Base-by-base conservation (phyloP, 92 coral and sea anemone species). In the Isaurus tuberculatus region DNA sequence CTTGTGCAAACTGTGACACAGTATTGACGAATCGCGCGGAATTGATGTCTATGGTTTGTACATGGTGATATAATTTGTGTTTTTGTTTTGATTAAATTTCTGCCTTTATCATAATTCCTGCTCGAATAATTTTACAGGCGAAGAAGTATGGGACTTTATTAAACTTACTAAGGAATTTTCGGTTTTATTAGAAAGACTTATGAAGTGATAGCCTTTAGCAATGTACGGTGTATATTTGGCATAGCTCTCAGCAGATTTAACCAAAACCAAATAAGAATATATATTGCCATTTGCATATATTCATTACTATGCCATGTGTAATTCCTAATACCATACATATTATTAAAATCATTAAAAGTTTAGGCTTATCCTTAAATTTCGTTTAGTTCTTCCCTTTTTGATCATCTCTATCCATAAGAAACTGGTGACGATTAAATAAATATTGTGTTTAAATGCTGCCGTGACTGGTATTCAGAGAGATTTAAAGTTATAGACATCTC, bases 1-100 rank as follows among this genome's bases (percentile, higher is more conserved):
- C 99, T 65, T 94, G 99, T 30, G 99, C 99, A 61, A 94, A 97
- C 79, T 97, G 99, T 68, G 99, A 97, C 88, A 97, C 99, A 25
- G 98, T 92, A 46, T 92, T 97, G 94, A 97, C 99, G 88, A 97
- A 97, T 91, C 95, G 98, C 83, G 90, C 99, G 19, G 90, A 92
- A 83, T 91, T 97, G 42, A 92, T 92, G 67, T 97, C 99, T 22
- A 97, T 97, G 99, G 99, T 97, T 84, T 48, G 97, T 86, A 27
- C 37, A 25, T 73, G 17, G 31, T 37, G 65, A 31, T 79, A 49
- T 43, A 65, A 83, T 53, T 48, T 40, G 65, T 51, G 79, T 83
- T 46, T 64, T 43, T 88, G 81, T 79, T 80, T 49, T 48, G 73
- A 37, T 61, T 75, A 51, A 48, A 75, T 34, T 85, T 73, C 16